Conservation (phyloP, 2,113 vertebrate species). For the Phaethon lepturus region DNA sequence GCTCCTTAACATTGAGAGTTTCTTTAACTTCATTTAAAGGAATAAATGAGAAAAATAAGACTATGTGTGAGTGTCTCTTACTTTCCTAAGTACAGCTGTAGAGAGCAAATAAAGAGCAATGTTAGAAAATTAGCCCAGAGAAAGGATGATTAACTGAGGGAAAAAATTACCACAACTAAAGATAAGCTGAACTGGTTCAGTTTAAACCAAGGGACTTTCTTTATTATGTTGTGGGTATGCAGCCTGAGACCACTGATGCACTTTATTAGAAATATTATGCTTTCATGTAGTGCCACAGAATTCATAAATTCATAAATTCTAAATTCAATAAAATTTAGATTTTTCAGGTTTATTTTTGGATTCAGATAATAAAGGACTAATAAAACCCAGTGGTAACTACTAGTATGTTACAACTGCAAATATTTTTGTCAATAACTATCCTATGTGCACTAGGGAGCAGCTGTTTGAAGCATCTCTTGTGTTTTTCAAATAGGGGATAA, state of each 20-base stretch:
- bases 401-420: accelerated
- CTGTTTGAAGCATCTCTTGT: neutral
- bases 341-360: neutral
- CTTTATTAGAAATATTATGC: neutral
- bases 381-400: neutral
- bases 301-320: too few relatives aligned
- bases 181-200: neutral
- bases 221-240: neutral
- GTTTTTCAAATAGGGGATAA: neutral
- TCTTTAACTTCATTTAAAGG: slow-evolving; percentile 23
- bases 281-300: neutral
- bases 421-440: neutral
- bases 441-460: neutral
- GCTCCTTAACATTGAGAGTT: neutral
- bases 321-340: neutral
- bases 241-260: neutral
- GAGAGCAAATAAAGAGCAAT: slow-evolving; percentile 21
- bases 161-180: neutral
- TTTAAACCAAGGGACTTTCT: neutral
- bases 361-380: neutral
- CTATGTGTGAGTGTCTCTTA: neutral
- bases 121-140: neutral
- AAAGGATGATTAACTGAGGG: neutral
- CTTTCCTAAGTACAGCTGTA: neutral
- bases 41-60: neutral